Conservation (phyloP, 2,797 vertebrate species). For the Etheostoma nigrum region DNA sequence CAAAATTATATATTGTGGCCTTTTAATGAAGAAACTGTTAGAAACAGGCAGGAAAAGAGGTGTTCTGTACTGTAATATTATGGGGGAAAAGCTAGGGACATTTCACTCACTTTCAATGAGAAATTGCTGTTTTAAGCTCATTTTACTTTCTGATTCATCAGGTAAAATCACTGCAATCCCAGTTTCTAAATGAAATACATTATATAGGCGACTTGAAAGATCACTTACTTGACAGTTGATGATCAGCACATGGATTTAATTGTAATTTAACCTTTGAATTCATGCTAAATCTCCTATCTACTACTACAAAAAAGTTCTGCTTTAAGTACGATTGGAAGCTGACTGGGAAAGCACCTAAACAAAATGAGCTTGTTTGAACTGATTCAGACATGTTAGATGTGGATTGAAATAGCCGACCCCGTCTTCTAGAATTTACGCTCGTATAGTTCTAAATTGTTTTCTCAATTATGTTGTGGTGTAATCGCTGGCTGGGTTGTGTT, state of each 20-base stretch:
- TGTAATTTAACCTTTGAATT: not conserved
- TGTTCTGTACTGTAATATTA: not conserved
- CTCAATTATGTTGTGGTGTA: not conserved
- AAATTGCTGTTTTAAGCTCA: not conserved
- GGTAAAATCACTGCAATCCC: not conserved
- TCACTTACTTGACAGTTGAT: not conserved
- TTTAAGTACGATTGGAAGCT: not conserved
- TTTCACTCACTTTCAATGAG: not conserved
- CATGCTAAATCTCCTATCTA: not conserved
- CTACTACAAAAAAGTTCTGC: not conserved
- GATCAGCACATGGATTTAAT: not conserved
- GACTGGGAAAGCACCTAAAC: not conserved
- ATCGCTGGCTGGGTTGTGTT: not conserved
- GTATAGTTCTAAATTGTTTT: not conserved
- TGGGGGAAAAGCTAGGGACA: not conserved
- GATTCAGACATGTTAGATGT: constrained; percentile 1
- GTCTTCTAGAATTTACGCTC: not conserved
- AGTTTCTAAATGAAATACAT: not conserved
- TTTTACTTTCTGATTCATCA: not conserved
- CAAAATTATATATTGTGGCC: not conserved
- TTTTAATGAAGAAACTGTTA: not conserved
- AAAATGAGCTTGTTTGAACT: not conserved
- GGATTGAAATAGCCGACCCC: not conserved
- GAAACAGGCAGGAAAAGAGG: not conserved
- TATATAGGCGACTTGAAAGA: not conserved